A percentile compares a stretch with the other conserved stretches of the same genome.
Conservation (phyloP, 2,888 invertebrate species). For the Antheraea assamensis region DNA sequence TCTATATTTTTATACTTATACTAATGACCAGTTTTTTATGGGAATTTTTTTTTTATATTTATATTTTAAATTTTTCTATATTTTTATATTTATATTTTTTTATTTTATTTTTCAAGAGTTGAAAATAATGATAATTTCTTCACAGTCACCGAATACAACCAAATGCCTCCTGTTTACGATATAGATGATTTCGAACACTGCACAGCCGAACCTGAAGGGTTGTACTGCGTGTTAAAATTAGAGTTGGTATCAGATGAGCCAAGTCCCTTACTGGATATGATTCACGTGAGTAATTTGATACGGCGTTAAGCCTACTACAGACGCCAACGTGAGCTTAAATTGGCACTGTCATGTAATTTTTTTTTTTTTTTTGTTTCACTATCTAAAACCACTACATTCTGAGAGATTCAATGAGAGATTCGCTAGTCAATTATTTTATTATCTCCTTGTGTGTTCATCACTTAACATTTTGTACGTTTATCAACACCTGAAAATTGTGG, state of each 20-base stretch:
- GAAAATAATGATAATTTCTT: not conserved
- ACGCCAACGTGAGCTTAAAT: not conserved
- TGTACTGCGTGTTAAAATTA: conserved; percentile 22
- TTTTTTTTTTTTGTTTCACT: not conserved
- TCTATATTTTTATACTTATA: no score
- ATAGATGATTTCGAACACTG: conserved; percentile 23
- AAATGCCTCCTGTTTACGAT: conserved; percentile 22
- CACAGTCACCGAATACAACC: conserved; percentile 16
- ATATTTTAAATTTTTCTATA: no score
- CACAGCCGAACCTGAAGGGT: not conserved
- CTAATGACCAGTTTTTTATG: no score
- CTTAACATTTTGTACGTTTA: not conserved
- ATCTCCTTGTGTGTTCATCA: no score
- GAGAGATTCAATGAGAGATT: no score
- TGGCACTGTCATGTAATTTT: not conserved
- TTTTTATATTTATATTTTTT: no score
- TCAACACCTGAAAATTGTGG: not conserved
- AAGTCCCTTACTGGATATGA: conserved; percentile 21
- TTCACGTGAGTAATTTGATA: conserved; percentile 20
- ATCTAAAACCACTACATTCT: no score
- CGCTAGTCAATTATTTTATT: no score
- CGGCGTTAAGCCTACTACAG: not conserved
- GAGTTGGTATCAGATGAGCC: conserved; percentile 18
- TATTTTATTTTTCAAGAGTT: no score
- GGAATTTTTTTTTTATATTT: no score